Percentiles rank a stretch among this genome's conserved stretches.
These are phyloP conservation scores for Ips nitidus DNA, from an alignment of 1,140 invertebrate genomes.

Conservation along the genomic window DNA sequence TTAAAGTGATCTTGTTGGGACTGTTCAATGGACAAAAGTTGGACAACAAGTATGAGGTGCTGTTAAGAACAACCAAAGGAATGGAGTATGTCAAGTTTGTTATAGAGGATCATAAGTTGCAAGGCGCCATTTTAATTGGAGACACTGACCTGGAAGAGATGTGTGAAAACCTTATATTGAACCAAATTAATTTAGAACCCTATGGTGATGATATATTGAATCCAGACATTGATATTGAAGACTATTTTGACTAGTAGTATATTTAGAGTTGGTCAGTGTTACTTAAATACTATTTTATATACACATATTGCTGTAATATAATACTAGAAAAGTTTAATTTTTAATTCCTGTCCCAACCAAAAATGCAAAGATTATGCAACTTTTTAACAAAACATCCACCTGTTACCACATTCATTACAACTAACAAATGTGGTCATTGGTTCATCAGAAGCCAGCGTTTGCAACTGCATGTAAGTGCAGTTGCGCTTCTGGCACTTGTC, in stretches of 20 bases:
- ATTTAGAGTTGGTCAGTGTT: neutral
- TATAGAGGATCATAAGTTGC: conserved; percentile 79
- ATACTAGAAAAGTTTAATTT: no score
- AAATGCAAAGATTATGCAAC: neutral
- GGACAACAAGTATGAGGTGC: conserved; percentile 80
- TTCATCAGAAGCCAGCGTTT: no score
- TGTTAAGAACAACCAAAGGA: conserved; percentile 81
- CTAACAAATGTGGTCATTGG: no score
- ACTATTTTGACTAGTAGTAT: conserved; percentile 91
- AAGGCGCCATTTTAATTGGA: conserved; percentile 94
- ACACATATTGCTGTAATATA: no score
- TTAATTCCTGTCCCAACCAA: no score
- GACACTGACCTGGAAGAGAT: conserved; percentile 98
- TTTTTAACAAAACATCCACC: no score
- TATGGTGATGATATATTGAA: conserved; percentile 93
- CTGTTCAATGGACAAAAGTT: conserved; percentile 93
- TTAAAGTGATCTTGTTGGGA: conserved; percentile 91
- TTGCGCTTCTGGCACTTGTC: no score
- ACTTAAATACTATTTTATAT: no score
- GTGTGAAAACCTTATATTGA: conserved; percentile 96
- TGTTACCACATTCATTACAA: no score
- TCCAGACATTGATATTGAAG: conserved; percentile 96
- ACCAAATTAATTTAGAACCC: conserved; percentile 86
- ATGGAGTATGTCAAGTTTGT: conserved; percentile 92
- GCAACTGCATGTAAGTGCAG: no score